Conservation (phyloP, 1,140 invertebrate genomes). For the Ruditapes philippinarum region DNA sequence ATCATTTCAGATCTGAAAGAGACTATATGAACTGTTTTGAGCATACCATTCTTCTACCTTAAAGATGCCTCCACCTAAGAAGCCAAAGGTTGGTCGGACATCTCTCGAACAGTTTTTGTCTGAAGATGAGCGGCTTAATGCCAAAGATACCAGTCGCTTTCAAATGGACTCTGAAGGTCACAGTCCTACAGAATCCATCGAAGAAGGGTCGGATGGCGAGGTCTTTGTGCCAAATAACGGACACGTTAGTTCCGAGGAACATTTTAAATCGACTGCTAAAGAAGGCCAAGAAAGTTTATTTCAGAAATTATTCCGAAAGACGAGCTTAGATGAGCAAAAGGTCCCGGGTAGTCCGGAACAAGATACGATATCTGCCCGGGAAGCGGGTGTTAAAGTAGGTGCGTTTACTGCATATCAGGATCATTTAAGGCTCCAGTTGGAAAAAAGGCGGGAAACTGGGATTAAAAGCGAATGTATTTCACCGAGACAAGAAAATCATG, state of each 20-base stretch:
- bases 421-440: slow-evolving; percentile 40
- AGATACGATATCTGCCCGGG: slow-evolving; percentile 18
- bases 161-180: slow-evolving; percentile 40
- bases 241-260: background rate
- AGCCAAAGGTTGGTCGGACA: slow-evolving; percentile 80
- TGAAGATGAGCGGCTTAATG: slow-evolving; percentile 69
- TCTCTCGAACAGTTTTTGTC: slow-evolving; percentile 79
- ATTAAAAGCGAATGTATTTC: slow-evolving; percentile 41
- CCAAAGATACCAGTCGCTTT: background rate
- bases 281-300: slow-evolving; percentile 42
- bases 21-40: no score
- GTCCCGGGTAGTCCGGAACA: slow-evolving; percentile 45
- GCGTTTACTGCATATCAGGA: slow-evolving; percentile 48
- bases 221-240: slow-evolving; percentile 9
- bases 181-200: slow-evolving; percentile 52
- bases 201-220: slow-evolving; percentile 51
- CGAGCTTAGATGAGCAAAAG: slow-evolving; percentile 36
- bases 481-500: slow-evolving; percentile 17
- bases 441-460: slow-evolving; percentile 14
- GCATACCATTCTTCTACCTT: background rate
- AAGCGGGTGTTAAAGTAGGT: slow-evolving; percentile 15
- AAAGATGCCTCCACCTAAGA: slow-evolving; percentile 81
- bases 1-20: background rate
- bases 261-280: background rate
- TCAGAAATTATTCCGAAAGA: slow-evolving; percentile 55